Percentiles rank a stretch among this genome's conserved stretches.
Conservation (phyloP, 2,888 invertebrate genomes). For the Trichopria drosophilae region DNA sequence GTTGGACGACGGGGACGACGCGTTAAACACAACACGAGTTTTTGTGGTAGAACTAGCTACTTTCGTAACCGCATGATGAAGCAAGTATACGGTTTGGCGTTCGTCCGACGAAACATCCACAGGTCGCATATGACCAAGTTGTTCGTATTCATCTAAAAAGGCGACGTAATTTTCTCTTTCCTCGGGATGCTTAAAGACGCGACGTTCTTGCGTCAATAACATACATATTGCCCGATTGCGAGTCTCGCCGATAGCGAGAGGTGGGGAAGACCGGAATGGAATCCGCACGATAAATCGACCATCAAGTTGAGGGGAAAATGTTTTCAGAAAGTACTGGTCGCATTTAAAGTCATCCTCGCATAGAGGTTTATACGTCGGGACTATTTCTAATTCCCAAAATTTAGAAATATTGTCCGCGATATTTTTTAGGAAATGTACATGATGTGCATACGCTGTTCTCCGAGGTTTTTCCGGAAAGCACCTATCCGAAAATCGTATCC, state of each 20-base stretch:
- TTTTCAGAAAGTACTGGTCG: too few relatives aligned
- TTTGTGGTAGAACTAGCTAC: constrained; percentile 16
- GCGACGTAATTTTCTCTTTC: not conserved
- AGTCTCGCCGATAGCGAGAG: constrained; percentile 2
- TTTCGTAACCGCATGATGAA: constrained; percentile 14
- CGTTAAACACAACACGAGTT: constrained; percentile 25
- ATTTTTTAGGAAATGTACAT: too few relatives aligned
- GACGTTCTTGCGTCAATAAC: not conserved
- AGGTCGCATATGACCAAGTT: constrained; percentile 2
- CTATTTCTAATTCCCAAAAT: too few relatives aligned
- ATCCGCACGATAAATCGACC: constrained; percentile 8
- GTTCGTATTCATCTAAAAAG: constrained; percentile 1
- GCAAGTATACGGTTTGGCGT: constrained; percentile 2
- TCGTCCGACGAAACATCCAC: not conserved
- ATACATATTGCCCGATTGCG: not conserved
- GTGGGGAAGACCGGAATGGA: not conserved
- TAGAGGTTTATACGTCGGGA: too few relatives aligned
- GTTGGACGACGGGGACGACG: constrained; percentile 12
- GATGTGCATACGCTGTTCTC: too few relatives aligned
- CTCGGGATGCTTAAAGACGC: not conserved
- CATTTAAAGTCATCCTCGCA: too few relatives aligned
- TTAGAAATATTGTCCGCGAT: too few relatives aligned
- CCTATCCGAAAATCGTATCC: too few relatives aligned
- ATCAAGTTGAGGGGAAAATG: too few relatives aligned
- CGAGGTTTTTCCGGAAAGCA: too few relatives aligned